Percentiles rank a stretch among this genome's conserved stretches.
Conservation (phyloP, 2,888 invertebrate genomes). For the Lomographa bimaculata region DNA sequence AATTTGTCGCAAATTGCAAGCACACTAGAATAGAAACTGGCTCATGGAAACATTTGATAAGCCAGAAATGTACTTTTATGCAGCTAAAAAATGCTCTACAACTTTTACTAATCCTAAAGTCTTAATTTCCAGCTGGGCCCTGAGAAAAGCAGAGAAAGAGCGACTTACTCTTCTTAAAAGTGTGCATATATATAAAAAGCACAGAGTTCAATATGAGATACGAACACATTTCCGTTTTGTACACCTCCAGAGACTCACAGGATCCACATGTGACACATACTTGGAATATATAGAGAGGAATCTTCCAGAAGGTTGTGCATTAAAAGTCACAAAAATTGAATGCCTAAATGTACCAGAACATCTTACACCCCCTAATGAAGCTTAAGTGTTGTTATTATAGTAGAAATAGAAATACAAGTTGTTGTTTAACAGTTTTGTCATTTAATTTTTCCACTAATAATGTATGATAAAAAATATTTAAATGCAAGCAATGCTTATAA, state of each 20-base stretch:
- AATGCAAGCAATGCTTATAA: too few relatives aligned
- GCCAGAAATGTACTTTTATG: too few relatives aligned
- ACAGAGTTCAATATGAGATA: conserved; percentile 97
- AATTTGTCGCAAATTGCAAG: too few relatives aligned
- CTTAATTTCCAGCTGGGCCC: conserved; percentile 84
- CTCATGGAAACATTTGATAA: too few relatives aligned
- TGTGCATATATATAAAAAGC: conserved; percentile 96
- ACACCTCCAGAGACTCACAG: conserved; percentile 93
- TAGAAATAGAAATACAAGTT: conserved; percentile 38
- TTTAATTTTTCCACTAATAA: conserved; percentile 2
- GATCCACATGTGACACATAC: conserved; percentile 97
- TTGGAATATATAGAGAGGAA: conserved; percentile 98
- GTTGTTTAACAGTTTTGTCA: not conserved
- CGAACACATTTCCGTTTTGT: conserved; percentile 95
- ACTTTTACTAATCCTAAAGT: too few relatives aligned
- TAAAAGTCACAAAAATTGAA: conserved; percentile 93
- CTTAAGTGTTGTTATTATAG: conserved; percentile 20
- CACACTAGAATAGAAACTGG: too few relatives aligned
- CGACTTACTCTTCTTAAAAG: conserved; percentile 93
- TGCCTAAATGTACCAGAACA: conserved; percentile 82
- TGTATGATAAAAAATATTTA: too few relatives aligned
- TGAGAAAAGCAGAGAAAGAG: conserved; percentile 88
- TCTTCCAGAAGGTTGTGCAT: conserved; percentile 97
- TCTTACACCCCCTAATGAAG: conserved; percentile 66
- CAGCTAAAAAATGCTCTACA: too few relatives aligned